Conservation (phyloP, 2,888 invertebrate species). For the Monochamus alternatus region DNA sequence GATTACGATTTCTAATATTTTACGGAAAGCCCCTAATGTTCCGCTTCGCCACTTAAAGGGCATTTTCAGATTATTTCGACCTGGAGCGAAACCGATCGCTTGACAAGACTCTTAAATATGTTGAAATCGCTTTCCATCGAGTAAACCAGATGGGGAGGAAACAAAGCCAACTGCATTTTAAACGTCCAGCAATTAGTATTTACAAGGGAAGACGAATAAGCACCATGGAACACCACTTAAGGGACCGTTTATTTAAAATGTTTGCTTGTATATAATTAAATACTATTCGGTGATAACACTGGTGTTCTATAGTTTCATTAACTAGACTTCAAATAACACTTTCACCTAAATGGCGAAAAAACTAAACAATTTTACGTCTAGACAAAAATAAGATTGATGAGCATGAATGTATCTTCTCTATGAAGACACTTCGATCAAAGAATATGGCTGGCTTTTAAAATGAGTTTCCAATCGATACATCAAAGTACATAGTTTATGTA, state of each 20-base stretch:
- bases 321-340: too few relatives aligned
- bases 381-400: too few relatives aligned
- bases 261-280: too few relatives aligned
- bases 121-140: neutral
- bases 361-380: too few relatives aligned
- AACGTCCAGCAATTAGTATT: conserved; percentile 46
- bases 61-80: conserved; percentile 17
- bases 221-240: neutral
- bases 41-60: conserved; percentile 3
- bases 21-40: neutral
- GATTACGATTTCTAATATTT: conserved; percentile 9
- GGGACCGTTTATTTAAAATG: conserved; percentile 20
- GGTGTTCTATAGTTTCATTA: too few relatives aligned
- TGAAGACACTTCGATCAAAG: too few relatives aligned
- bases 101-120: conserved; percentile 25
- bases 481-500: too few relatives aligned
- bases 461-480: too few relatives aligned
- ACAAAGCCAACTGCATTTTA: conserved; percentile 51
- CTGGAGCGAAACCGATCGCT: conserved; percentile 19
- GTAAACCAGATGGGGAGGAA: conserved; percentile 31
- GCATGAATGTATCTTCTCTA: too few relatives aligned
- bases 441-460: too few relatives aligned
- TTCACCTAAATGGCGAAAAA: too few relatives aligned
- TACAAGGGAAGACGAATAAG: conserved; percentile 17
- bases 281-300: too few relatives aligned